Conservation (phyloP, 2,797 vertebrate genomes). For the Enteromius thamalakanensis region DNA sequence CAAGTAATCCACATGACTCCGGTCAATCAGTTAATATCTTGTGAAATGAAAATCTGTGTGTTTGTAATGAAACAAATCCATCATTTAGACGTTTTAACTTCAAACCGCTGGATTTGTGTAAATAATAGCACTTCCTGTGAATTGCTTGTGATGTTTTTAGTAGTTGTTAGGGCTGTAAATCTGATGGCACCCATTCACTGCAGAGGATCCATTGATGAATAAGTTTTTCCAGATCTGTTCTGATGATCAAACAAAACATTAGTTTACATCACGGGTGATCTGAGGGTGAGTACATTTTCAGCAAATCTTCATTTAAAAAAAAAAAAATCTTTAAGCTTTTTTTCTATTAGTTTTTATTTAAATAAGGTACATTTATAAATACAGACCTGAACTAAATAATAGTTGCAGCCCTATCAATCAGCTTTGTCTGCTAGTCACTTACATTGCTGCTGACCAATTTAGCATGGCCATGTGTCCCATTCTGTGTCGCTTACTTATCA, state of each 20-base stretch:
- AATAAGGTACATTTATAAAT: background rate
- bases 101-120: background rate
- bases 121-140: background rate
- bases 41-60: background rate
- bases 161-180: background rate
- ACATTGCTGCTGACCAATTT: slow-evolving; percentile 54
- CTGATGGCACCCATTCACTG: background rate
- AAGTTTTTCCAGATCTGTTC: background rate
- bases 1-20: background rate
- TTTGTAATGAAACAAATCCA: background rate
- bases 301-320: background rate
- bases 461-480: slow-evolving; percentile 75
- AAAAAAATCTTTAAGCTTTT: background rate
- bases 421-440: slow-evolving; percentile 28
- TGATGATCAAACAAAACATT: background rate
- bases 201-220: background rate
- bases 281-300: background rate
- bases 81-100: background rate
- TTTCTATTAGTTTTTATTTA: background rate
- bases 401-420: slow-evolving; percentile 48
- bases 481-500: slow-evolving; percentile 70
- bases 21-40: background rate
- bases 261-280: background rate
- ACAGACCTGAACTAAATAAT: background rate
- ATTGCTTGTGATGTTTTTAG: background rate